phyloP scores from a whole-genome alignment of 2,888 invertebrate species.

The Miltochrista miniata region DNA sequence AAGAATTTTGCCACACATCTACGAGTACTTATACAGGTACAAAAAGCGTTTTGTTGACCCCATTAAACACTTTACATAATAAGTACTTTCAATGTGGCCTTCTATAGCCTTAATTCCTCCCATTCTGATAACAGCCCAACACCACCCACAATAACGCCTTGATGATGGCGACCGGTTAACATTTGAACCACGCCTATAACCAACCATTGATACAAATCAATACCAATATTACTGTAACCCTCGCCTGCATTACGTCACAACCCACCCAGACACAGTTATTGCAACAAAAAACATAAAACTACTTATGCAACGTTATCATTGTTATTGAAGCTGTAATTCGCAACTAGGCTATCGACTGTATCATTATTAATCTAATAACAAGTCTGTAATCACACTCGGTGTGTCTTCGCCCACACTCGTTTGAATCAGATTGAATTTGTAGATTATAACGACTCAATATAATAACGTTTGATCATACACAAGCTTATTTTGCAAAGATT shows the following conservation, averaged over 20 bases:
- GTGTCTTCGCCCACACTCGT: constrained; percentile 19
- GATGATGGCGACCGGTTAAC: background rate
- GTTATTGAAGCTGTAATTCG: constrained; percentile 28
- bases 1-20: too few species aligned
- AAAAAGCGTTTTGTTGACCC: background rate
- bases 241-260: constrained; percentile 23
- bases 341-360: constrained; percentile 31
- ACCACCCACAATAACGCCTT: background rate
- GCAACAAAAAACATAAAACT: constrained; percentile 20
- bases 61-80: background rate
- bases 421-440: constrained; percentile 22
- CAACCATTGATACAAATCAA: background rate
- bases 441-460: constrained; percentile 13
- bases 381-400: constrained; percentile 18
- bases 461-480: constrained; percentile 11
- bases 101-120: background rate
- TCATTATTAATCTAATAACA: constrained; percentile 28
- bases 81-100: background rate
- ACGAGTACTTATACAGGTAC: background rate
- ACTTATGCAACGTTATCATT: constrained; percentile 31
- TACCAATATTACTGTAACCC: constrained; percentile 2
- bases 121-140: background rate
- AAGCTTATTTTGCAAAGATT: background rate
- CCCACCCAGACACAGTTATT: constrained; percentile 4
- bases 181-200: background rate